phyloP scores from a whole-genome alignment of 2,888 invertebrate genomes.

The Cosmorhoe ocellata region DNA sequence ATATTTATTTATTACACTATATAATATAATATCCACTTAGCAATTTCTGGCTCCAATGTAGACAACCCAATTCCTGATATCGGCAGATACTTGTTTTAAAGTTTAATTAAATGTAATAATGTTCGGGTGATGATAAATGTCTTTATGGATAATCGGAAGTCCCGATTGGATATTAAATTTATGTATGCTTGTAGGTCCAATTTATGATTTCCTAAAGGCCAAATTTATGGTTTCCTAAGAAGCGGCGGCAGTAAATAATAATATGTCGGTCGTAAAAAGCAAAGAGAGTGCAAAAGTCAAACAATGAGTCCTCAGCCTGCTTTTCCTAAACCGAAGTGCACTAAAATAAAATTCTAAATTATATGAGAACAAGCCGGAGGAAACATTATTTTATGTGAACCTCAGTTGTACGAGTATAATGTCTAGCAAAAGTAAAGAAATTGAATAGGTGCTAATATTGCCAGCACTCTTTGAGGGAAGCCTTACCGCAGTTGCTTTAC shows the following conservation, averaged over 20 bases:
- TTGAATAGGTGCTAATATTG: background rate
- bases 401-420: no score
- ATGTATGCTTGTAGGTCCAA: background rate
- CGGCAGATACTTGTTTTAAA: slow-evolving; percentile 51
- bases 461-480: slow-evolving; percentile 38
- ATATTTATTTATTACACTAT: no score
- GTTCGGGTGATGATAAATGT: slow-evolving; percentile 53
- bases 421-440: no score
- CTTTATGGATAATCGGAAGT: slow-evolving; percentile 44
- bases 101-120: slow-evolving; percentile 58
- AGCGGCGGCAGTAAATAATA: background rate
- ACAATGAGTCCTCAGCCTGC: no score
- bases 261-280: background rate
- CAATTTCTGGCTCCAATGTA: slow-evolving; percentile 34
- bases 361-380: no score
- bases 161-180: slow-evolving; percentile 42
- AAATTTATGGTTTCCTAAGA: background rate
- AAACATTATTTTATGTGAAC: no score
- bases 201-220: background rate
- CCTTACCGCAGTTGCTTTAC: slow-evolving; percentile 30
- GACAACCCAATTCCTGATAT: slow-evolving; percentile 43
- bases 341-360: no score
- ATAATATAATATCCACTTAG: background rate
- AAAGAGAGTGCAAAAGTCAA: no score
- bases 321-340: no score